Base-by-base conservation (phyloP, 2,113 vertebrate species). In the Loxodonta africana region DNA sequence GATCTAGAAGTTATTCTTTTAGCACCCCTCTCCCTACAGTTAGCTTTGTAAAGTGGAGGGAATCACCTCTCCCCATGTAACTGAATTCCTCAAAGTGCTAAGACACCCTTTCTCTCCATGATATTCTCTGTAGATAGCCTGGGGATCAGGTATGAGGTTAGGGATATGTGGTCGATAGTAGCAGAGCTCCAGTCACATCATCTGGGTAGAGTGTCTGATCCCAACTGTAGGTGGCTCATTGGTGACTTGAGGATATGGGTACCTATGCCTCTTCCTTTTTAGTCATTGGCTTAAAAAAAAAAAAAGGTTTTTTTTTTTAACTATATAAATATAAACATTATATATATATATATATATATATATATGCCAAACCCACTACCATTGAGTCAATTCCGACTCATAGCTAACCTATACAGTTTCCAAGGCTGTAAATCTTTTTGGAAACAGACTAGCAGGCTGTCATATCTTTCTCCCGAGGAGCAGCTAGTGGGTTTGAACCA, bases 91-190 rank as follows among this genome's bases (percentile, higher is more conserved):
- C 41, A 65, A 48, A 80, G 7, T 26, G 0, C 23, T 30, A 8
- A 21, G 23, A 41, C 11, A 4, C 25, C 15, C 2, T 33, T 41
- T 81, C 4, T 83, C 23, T 44, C 5, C 26, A 26, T 1, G 5
- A n/a, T 18, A 41, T 18, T 5, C 12, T 48, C 11, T 28, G 4
- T 18, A 21, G 1, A 57, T 37, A 60, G 33, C 57, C 8, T 25
- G 20, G 44, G 11, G 62, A 46, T 23, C 44, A 87, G 7, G 5
- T 33, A 18, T 30, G 37, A 89, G 8, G 41, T 12, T 17, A 23
- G 25, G 8, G n/a, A 8, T 10, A 1, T 3, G 4, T 8, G 41
- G 30, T 28, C 11, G 1, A 5, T 44, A 28, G 21, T 3, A 57
- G 46, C 44, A 73, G 62, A 65, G 57, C 28, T 37, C 71, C 1